These are phyloP conservation scores for Pristiophorus japonicus DNA, from an alignment of 2,113 vertebrate species.

Conservation along the genomic window DNA sequence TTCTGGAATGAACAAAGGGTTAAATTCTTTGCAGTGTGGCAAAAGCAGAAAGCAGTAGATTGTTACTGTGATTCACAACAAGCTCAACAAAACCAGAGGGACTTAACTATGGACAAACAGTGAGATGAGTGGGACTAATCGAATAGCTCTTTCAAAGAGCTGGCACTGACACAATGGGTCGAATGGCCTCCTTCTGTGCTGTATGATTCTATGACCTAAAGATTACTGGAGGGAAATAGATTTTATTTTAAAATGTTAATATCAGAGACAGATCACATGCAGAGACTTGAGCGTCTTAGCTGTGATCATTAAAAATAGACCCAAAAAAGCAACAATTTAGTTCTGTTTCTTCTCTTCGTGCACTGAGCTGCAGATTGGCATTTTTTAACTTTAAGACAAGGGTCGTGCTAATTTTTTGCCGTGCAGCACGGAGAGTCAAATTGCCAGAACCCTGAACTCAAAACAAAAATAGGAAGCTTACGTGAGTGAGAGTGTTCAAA, in stretches of 20 bases:
- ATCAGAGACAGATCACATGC: not conserved
- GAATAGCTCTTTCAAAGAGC: not conserved
- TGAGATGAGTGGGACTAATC: not conserved
- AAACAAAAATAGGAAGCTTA: not conserved
- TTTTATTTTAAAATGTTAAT: not conserved
- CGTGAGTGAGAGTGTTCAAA: not conserved
- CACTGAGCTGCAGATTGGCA: not conserved
- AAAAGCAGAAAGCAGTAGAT: not conserved
- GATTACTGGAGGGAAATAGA: not conserved
- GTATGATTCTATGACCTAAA: not conserved
- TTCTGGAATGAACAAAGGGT: too few species aligned
- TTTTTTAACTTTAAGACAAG: not conserved
- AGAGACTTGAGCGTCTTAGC: not conserved
- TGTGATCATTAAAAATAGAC: not conserved
- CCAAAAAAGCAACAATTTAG: not conserved
- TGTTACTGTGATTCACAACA: not conserved
- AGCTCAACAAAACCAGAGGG: not conserved
- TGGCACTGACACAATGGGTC: not conserved
- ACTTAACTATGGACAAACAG: not conserved
- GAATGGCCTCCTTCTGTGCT: too few species aligned
- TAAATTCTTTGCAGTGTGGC: not conserved
- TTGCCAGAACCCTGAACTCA: not conserved
- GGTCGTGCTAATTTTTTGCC: not conserved
- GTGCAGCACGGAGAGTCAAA: not conserved
- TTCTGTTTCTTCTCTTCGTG: not conserved